Base-by-base conservation (phyloP, 2,888 invertebrate genomes). In the Nomada goodeniana region DNA sequence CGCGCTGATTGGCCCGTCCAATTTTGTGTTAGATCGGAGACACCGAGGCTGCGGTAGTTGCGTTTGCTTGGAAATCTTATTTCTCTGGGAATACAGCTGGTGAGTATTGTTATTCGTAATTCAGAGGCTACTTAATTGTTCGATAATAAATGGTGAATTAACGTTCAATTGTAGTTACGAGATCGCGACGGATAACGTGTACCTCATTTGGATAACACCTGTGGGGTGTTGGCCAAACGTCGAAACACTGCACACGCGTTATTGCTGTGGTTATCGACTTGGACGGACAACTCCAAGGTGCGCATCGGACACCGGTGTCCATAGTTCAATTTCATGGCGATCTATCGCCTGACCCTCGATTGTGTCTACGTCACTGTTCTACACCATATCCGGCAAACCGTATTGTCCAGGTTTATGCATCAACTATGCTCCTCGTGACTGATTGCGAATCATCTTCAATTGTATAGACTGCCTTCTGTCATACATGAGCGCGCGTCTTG, bases 301-400 rank as follows among this genome's bases (percentile, higher is more conserved):
- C 61, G 44, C 81, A 53, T 65, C 65, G 67, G 47, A 55, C 42
- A 74, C 65, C 65, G 59, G 70, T 60, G 65, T 23, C 63, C 75
- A 52, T 71, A 59, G 76, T 81, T 59, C 76, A 82, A 82, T 82
- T 82, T 69, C 69, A 67, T 76, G 63, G 59, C 60, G 59, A 82
- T 79, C 71, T 52, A 65, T 75, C 63, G 70, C 61, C 73, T 53
- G 61, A 76, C 68, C 53, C 76, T 76, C 81, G 63, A 81, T 82
- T 81, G 59, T 59, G 72, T 44, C 72, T 72, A 59, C 68, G 68
- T 68, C 81, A 59, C 71, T 57, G 71, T 63, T 68, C 72, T 42
- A 52, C 23, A 52, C 63, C 59, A 71, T 76, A 75, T 80, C 70
- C 81, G 60, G 18, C 20, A 29, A 47, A 20, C 61, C 20, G 57